Base-by-base conservation (phyloP, 2,888 invertebrate species). In the Empis livida region DNA sequence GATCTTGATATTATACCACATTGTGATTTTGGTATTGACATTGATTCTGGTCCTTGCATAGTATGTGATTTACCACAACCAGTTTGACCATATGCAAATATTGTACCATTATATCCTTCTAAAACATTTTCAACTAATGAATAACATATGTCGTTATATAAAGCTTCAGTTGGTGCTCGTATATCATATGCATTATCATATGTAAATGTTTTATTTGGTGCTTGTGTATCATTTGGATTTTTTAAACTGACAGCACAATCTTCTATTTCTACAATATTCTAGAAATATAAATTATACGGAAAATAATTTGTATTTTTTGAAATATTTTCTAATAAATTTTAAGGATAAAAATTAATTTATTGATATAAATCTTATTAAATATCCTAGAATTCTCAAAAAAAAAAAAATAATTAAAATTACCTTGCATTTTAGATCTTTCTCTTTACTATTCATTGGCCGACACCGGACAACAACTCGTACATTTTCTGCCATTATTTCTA, bases 61-160 rank as follows among this genome's bases (percentile, higher is more conserved):
- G 89, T 86, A 63, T 84, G 88, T 1, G 89, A 88, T 65, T 92
- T 93, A 0, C 92, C 92, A 63, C 90, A 89, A 0, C 92, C 91
- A 1, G 91, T 92, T 70, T 92, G 92, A 1, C 92, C 92, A 62
- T 93, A 93, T 0, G 92, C 92, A 67, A 93, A 92, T 45, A 93
- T 88, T 0, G 92, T 92, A 15, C 88, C 87, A 71, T 92, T 93
- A 72, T 92, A 92, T 1, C 92, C 92, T 61, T 92, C 91, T 47
- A 91, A 74, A 1, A 90, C 88, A 50, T 88, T 88, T 63, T 90
- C 88, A 35, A 89, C 82, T 31, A 90, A 66, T 2, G 86, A 80
- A 62, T 84, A 89, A 50, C 84, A 84, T 50, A 90, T 88, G 59
- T 92, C 89, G 62, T 86, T 87, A 74, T 92, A 92, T 35, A 92